phyloP scores from a whole-genome alignment of 2,113 vertebrate species.

The Hippocampus comes region DNA sequence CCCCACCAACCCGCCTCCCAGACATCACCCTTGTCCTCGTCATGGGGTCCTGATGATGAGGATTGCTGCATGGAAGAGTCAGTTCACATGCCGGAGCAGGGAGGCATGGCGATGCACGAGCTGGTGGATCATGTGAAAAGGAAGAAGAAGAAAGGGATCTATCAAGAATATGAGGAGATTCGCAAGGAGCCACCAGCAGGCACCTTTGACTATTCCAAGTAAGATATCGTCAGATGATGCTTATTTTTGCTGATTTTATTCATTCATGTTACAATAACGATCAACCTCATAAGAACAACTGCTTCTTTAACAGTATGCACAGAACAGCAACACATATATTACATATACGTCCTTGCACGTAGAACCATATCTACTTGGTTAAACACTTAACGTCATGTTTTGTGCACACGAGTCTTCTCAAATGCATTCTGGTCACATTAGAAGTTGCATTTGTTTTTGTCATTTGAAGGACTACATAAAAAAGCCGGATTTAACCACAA shows the following conservation, averaged over 20 bases:
- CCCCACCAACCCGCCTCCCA: constrained; percentile 60
- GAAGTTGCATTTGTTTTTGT: too few species aligned
- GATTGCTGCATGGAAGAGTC: constrained; percentile 60
- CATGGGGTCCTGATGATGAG: constrained; percentile 52
- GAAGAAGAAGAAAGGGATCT: constrained; percentile 76
- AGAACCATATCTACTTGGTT: too few species aligned
- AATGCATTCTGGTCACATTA: too few species aligned
- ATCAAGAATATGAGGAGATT: constrained; percentile 80
- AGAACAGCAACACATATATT: too few species aligned
- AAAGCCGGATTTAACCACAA: too few species aligned
- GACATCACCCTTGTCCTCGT: constrained; percentile 53
- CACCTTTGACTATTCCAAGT: constrained; percentile 78
- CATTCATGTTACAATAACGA: too few species aligned
- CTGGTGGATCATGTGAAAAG: constrained; percentile 74
- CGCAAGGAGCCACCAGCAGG: constrained; percentile 75
- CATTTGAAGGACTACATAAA: too few species aligned
- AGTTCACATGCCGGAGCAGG: constrained; percentile 70
- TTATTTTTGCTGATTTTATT: neutral
- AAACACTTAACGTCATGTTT: too few species aligned
- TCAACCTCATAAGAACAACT: too few species aligned
- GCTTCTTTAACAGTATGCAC: too few species aligned
- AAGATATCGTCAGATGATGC: constrained; percentile 30
- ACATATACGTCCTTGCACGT: too few species aligned
- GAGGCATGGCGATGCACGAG: constrained; percentile 68
- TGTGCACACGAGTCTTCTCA: too few species aligned